A percentile compares a stretch with the other conserved stretches of the same genome.
phyloP scores from a whole-genome alignment of 2,888 invertebrate genomes.

The Pyrrhia umbra region DNA sequence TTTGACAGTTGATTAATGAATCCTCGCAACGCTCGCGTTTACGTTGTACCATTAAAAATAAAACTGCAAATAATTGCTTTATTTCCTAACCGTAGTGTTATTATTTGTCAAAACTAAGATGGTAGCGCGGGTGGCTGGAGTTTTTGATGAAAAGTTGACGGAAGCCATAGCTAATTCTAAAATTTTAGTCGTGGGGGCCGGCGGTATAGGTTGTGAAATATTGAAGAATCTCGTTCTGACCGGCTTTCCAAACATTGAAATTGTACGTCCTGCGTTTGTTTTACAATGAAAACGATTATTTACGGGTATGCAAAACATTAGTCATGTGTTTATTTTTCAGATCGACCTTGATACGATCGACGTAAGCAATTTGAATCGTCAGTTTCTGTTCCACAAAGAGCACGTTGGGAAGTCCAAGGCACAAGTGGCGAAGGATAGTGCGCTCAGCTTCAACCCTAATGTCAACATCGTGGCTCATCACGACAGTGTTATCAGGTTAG shows the following conservation, averaged over 20 bases:
- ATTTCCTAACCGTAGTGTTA: constrained; percentile 48
- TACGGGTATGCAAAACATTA: constrained; percentile 1
- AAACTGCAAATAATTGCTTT: constrained; percentile 59
- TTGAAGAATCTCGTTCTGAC: constrained; percentile 98
- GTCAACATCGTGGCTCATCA: constrained; percentile 97
- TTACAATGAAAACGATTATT: constrained; percentile 10
- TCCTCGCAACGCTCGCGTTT: constrained; percentile 65
- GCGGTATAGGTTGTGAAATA: constrained; percentile 99
- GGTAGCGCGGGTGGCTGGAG: constrained; percentile 92
- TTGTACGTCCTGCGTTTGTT: constrained; percentile 92
- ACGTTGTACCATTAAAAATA: constrained; percentile 59
- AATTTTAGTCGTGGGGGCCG: constrained; percentile 98
- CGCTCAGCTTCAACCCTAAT: constrained; percentile 96
- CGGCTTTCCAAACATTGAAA: constrained; percentile 97
- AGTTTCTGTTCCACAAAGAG: constrained; percentile 99
- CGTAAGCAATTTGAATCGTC: constrained; percentile 99
- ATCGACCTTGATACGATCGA: constrained; percentile 99
- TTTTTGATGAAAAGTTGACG: constrained; percentile 92
- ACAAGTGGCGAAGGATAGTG: constrained; percentile 96
- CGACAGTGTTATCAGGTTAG: constrained; percentile 97
- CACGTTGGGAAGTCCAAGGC: constrained; percentile 99
- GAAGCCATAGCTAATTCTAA: constrained; percentile 93
- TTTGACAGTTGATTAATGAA: constrained; percentile 72
- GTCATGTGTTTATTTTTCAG: constrained; percentile 88
- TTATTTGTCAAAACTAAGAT: constrained; percentile 79